A percentile compares a stretch with the other conserved stretches of the same genome.
These are phyloP conservation scores for Thomomys bottae DNA, from an alignment of 2,113 vertebrate species.

Conservation along the genomic window DNA sequence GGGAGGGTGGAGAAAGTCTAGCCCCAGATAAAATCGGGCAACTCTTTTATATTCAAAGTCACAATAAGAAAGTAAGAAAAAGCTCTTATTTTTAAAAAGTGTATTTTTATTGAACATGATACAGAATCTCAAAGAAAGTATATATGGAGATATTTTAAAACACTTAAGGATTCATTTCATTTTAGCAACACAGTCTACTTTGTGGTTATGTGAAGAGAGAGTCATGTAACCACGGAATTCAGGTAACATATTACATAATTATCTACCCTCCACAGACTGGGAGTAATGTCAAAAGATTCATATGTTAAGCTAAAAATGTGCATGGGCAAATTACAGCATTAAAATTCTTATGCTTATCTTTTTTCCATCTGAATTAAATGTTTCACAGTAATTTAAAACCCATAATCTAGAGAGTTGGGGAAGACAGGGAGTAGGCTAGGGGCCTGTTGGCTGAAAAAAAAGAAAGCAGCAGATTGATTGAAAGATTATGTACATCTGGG, in stretches of 20 bases:
- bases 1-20: too few relatives aligned
- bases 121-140: slow-evolving; percentile 30
- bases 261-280: background rate
- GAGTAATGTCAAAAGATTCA: slow-evolving; percentile 46
- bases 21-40: background rate
- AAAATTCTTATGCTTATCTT: slow-evolving; percentile 55
- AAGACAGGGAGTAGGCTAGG: background rate
- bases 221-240: slow-evolving; percentile 44
- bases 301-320: slow-evolving; percentile 25
- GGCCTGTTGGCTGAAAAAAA: slow-evolving; percentile 15
- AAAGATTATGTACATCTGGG: slow-evolving; percentile 61
- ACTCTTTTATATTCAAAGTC: background rate
- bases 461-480: slow-evolving; percentile 51
- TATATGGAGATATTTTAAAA: slow-evolving; percentile 29
- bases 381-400: slow-evolving; percentile 66
- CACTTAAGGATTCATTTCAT: slow-evolving; percentile 34
- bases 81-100: background rate
- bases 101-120: background rate
- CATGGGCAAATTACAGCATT: slow-evolving; percentile 41
- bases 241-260: slow-evolving; percentile 8
- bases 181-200: background rate
- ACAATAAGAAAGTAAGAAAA: slow-evolving; percentile 56
- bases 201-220: slow-evolving; percentile 1
- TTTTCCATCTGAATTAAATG: slow-evolving; percentile 54
- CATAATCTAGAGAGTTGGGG: slow-evolving; percentile 1